Evolutionary conservation across 1,140 invertebrate species (phyloP).

Genomic region (Drosophila rufa): DNA sequence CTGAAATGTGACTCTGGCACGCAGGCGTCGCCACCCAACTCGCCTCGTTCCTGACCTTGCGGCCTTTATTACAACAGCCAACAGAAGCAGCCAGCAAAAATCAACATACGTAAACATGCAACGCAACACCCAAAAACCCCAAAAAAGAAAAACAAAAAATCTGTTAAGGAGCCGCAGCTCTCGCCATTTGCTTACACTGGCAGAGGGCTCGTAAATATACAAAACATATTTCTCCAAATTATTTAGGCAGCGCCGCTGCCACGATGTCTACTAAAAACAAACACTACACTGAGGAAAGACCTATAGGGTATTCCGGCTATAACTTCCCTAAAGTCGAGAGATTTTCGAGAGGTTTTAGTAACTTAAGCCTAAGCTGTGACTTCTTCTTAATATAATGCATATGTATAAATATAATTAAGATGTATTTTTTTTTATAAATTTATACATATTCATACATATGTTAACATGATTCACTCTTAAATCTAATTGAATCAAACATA

Average conservation of each 20-base stretch:
- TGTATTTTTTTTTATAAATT: too few relatives aligned
- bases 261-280: conserved; percentile 57
- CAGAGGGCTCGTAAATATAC: conserved; percentile 53
- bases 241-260: conserved; percentile 36
- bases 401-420: too few relatives aligned
- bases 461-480: too few relatives aligned
- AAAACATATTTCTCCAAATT: conserved; percentile 55
- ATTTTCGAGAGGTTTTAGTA: too few relatives aligned
- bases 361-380: too few relatives aligned
- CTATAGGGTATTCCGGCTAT: neutral
- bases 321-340: too few relatives aligned
- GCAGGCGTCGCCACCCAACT: conserved; percentile 44
- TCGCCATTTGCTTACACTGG: conserved; percentile 32
- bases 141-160: conserved; percentile 5
- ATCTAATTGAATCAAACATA: too few relatives aligned
- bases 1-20: conserved; percentile 52
- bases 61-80: conserved; percentile 59
- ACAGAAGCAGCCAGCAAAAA: conserved; percentile 30
- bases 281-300: conserved; percentile 34
- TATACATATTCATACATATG: too few relatives aligned
- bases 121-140: conserved; percentile 39
- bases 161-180: conserved; percentile 34
- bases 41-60: conserved; percentile 53
- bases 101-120: conserved; percentile 64
- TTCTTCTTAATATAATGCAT: too few relatives aligned